Base-by-base conservation (phyloP, 2,797 vertebrate genomes). In the Pangasius mekongensis region DNA sequence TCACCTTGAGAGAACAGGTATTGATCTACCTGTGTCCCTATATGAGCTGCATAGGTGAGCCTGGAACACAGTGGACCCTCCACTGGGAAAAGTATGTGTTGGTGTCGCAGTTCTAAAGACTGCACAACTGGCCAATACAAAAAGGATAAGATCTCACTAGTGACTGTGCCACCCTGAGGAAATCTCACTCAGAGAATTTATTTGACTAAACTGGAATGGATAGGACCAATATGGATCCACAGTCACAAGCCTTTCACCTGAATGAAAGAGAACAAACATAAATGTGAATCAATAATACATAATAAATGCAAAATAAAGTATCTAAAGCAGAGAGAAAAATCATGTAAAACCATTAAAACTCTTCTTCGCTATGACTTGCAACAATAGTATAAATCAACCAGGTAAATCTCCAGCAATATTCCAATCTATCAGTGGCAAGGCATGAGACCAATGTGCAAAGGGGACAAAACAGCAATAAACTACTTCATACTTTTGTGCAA, bases 1-100 rank as follows among this genome's bases (percentile, higher is more conserved):
- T 90, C 90, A 91, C 87, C 90, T 90, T 90, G 54, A 77, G 66
- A 69, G n/a, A 89, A 36, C 83, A 90, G 87, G 62, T 90, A 90
- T 91, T 90, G 90, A 92, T 91, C 86, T 87, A 80, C 69, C 52
- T 87, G 52, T 81, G 86, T 89, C 77, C 67, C 84, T 76, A 49
- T 89, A 87, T 85, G 47, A 47, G 27, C 9, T 86, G 52, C 36
- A 43, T 74, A 87, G 85, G 87, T 82, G 56, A 89, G 54, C 52
- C 49, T 62, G 58, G 33, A 83, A 88, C 89, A 85, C 90, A 89
- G 88, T 86, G 82, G 77, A 88, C 52, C 43, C 73, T 88, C 77
- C 62, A 77, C 58, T 87, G 87, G 80, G 73, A 86, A 9, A 80
- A 24, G 33, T 83, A 66, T 16, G 0, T 60, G 49, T 60, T 6